These are phyloP conservation scores for Antedon mediterranea DNA, from an alignment of 53 echinoderm and acorn worm species.

Conservation along the genomic window DNA sequence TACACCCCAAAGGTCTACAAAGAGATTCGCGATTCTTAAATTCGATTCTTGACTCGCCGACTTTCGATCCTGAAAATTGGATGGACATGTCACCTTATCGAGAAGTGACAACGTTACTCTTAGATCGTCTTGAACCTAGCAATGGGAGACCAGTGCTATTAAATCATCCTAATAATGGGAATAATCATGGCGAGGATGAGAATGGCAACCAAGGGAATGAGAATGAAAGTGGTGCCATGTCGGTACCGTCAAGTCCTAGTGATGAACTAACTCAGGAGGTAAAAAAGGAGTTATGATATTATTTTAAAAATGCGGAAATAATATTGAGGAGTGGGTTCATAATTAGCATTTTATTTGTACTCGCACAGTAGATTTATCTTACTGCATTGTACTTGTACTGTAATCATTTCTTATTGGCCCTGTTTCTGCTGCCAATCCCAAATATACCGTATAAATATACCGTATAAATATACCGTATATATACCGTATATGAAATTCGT, in stretches of 20 bases:
- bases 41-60: neutral
- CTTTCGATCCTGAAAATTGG: neutral
- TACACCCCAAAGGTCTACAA: constrained; percentile 38
- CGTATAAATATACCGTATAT: too few species aligned
- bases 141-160: neutral
- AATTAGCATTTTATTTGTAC: too few species aligned
- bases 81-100: neutral
- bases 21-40: neutral
- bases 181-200: neutral
- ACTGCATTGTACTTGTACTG: too few species aligned
- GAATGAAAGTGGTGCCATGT: neutral
- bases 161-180: neutral
- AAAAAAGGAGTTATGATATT: too few species aligned
- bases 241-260: neutral
- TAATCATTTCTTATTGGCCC: too few species aligned
- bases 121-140: neutral
- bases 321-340: too few species aligned
- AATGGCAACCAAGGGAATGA: neutral
- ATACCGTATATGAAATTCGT: too few species aligned
- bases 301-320: too few species aligned
- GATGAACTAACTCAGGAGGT: neutral
- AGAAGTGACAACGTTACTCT: neutral
- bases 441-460: too few species aligned
- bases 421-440: too few species aligned
- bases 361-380: too few species aligned